A percentile compares a stretch with the other conserved stretches of the same genome.
phyloP scores from a whole-genome alignment of 2,113 vertebrate species.

The Condylura cristata region DNA sequence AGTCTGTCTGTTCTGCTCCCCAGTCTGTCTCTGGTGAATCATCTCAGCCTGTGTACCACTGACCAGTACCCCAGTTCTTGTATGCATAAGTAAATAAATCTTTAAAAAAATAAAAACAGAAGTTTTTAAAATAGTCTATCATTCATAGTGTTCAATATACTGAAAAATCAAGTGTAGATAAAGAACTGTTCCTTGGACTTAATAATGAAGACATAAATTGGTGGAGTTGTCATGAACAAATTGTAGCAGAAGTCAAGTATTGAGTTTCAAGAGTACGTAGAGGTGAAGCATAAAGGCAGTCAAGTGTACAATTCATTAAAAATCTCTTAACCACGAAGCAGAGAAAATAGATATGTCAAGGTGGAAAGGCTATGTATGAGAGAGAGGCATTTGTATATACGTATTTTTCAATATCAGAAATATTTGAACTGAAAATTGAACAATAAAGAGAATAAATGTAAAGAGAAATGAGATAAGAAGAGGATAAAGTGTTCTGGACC shows the following conservation, averaged over 20 bases:
- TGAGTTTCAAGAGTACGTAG: neutral
- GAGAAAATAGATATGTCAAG: neutral
- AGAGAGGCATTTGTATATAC: neutral
- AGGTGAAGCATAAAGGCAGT: neutral
- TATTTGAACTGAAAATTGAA: constrained; percentile 12
- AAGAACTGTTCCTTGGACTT: neutral
- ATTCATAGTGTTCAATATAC: neutral
- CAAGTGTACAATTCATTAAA: neutral
- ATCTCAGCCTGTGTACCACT: no score
- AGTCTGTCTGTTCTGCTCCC: no score
- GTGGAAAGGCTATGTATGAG: neutral
- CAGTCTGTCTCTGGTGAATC: no score
- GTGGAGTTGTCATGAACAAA: neutral
- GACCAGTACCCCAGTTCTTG: no score
- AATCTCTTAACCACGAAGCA: neutral
- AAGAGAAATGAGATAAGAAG: neutral
- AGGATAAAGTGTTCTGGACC: neutral
- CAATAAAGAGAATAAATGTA: neutral
- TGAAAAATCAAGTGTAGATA: constrained; percentile 4
- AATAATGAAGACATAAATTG: neutral
- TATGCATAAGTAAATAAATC: no score
- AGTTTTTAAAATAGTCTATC: neutral
- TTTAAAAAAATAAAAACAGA: neutral
- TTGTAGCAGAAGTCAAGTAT: neutral
- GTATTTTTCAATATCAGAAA: neutral